Evolutionary conservation across 2,797 vertebrate species (phyloP).

Genomic region (Nasua narica): DNA sequence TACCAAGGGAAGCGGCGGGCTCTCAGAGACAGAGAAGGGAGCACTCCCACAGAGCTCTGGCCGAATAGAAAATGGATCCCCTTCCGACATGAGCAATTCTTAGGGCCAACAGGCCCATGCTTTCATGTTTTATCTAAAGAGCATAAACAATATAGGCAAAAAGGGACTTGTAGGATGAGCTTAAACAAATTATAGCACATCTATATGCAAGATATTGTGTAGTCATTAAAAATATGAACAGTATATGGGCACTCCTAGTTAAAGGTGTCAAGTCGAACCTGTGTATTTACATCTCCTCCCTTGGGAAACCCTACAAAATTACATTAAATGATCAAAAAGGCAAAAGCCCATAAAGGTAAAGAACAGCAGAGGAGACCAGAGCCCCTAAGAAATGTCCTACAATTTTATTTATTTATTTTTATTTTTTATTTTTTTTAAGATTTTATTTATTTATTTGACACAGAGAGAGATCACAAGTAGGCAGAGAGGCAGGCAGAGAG

Average conservation of each 20-base stretch:
- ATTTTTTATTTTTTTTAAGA: too few species aligned
- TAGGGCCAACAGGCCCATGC: background rate
- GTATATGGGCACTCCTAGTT: background rate
- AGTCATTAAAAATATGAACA: background rate
- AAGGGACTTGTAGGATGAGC: background rate
- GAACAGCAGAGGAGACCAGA: background rate
- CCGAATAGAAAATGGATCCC: background rate
- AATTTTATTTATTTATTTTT: too few species aligned
- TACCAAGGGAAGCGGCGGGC: background rate
- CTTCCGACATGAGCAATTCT: background rate
- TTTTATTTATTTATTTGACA: too few species aligned
- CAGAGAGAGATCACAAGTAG: too few species aligned
- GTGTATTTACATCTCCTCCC: background rate
- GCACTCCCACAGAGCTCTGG: background rate
- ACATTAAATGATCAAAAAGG: background rate
- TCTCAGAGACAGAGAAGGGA: background rate
- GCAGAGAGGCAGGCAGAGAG: too few species aligned
- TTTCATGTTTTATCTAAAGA: background rate
- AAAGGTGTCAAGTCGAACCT: background rate
- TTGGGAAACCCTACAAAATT: constrained; percentile 17
- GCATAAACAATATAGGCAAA: constrained; percentile 17
- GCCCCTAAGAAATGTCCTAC: background rate
- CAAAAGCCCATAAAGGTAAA: background rate
- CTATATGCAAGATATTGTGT: background rate
- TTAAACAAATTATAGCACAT: background rate